Base-by-base conservation (phyloP, 2,113 vertebrate species). In the Piaya cayana region DNA sequence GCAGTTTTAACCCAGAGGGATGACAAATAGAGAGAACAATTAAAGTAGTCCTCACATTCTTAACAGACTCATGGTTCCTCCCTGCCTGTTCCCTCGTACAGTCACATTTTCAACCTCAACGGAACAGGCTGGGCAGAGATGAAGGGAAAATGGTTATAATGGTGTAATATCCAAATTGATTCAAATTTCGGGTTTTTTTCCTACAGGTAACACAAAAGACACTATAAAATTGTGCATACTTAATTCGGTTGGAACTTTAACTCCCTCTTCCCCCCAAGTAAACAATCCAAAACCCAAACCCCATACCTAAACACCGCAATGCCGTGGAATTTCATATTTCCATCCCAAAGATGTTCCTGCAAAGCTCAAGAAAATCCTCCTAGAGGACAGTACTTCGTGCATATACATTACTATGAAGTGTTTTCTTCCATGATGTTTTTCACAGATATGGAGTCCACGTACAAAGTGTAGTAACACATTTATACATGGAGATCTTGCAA, bases 131-230 rank as follows among this genome's bases (percentile, higher is more conserved):
- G 11, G 17, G 37, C 49, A 37, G 53, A 67, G 26, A 55, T 8
- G 5, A 78, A 15, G 32, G 39, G 2, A 55, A 3, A 39, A 50
- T 5, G 12, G 22, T 47, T 13, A 11, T 14, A 45, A 52, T 5
- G 20, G 34, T 29, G 23, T 11, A 90, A 81, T 3, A 59, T 13
- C 4, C 21, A 29, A 47, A 39, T 25, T 43, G 11, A 55, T 64
- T 43, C 2, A 4, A n/a, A n/a, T 29, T 29, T 26, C 3, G 5
- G 1, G 52, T 32, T 8, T 16, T 5, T 1, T 18, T 18, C 0
- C 25, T 12, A 55, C 9, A 85, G 60, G 19, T 56, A 85, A 42
- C 21, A 23, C 2, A 4, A 72, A 69, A 56, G 34, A 36, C 6
- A 21, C 15, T 36, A 88, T 8, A 67, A 55, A 79, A 68, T 4